A percentile compares a stretch with the other conserved stretches of the same genome.
These are phyloP conservation scores for Dendrocincla tyrannina DNA, from an alignment of 2,797 vertebrate genomes.

Conservation along the genomic window DNA sequence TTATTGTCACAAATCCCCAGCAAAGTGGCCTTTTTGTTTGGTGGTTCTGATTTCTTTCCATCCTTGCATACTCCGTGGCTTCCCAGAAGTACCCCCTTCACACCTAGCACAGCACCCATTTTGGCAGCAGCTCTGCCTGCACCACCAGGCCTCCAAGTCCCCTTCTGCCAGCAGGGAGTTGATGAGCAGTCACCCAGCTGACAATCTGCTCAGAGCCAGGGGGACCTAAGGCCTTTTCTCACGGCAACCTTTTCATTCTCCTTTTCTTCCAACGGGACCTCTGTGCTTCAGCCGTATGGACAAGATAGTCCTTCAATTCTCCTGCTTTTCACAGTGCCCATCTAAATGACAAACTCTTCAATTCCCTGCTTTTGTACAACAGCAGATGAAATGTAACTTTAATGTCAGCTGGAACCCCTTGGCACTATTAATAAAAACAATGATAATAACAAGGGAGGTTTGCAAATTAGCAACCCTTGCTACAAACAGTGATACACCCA, in stretches of 20 bases:
- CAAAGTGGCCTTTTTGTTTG: neutral
- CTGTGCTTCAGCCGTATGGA: neutral
- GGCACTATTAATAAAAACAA: constrained; percentile 33
- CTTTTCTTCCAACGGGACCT: neutral
- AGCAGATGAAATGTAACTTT: neutral
- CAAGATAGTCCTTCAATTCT: neutral
- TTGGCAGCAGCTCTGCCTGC: neutral
- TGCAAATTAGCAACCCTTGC: constrained; percentile 58
- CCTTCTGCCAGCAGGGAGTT: neutral
- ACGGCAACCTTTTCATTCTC: neutral
- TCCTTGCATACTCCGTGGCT: neutral
- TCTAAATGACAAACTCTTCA: neutral
- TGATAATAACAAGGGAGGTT: constrained; percentile 42
- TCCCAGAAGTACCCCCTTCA: neutral
- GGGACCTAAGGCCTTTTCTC: neutral
- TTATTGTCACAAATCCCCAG: neutral
- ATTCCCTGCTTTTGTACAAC: neutral
- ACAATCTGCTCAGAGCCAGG: neutral
- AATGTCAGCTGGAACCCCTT: constrained; percentile 26
- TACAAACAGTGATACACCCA: constrained; percentile 57
- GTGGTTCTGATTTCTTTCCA: neutral
- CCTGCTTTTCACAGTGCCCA: neutral
- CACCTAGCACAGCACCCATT: neutral
- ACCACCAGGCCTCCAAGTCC: neutral
- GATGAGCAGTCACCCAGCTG: neutral